Evolutionary conservation across 2,888 invertebrate genomes (phyloP).

Genomic region (Subacronicta megacephala): DNA sequence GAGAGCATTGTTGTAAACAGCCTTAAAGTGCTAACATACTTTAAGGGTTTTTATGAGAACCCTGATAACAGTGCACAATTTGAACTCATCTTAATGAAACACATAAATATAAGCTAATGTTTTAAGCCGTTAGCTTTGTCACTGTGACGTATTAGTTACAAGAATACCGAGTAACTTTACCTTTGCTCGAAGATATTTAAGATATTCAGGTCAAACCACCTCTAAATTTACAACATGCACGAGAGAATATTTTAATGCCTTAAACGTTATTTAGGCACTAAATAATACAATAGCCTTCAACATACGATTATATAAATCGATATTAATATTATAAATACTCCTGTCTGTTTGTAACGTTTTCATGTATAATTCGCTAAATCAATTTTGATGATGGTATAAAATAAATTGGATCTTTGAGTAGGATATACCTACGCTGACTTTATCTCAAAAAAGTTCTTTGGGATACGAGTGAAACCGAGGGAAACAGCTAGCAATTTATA

Average conservation of each 20-base stretch:
- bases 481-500: no score
- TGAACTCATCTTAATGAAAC: constrained; percentile 23
- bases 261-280: constrained; percentile 14
- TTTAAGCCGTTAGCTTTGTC: constrained; percentile 10
- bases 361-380: no score
- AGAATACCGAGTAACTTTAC: constrained; percentile 5
- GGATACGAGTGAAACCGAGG: no score
- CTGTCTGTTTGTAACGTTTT: no score
- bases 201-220: constrained; percentile 47
- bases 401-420: no score
- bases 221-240: constrained; percentile 43
- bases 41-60: constrained; percentile 25
- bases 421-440: no score
- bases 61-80: constrained; percentile 35
- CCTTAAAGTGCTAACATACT: constrained; percentile 36
- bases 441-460: no score
- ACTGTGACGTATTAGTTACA: constrained; percentile 18
- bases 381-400: no score
- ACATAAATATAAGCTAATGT: constrained; percentile 20
- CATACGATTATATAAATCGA: not conserved
- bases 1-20: constrained; percentile 42
- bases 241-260: constrained; percentile 25
- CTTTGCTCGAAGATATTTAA: constrained; percentile 29
- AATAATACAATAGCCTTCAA: constrained; percentile 35
- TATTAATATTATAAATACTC: no score